Conservation (phyloP, 2,113 vertebrate species). For the Sebastes fasciatus region DNA sequence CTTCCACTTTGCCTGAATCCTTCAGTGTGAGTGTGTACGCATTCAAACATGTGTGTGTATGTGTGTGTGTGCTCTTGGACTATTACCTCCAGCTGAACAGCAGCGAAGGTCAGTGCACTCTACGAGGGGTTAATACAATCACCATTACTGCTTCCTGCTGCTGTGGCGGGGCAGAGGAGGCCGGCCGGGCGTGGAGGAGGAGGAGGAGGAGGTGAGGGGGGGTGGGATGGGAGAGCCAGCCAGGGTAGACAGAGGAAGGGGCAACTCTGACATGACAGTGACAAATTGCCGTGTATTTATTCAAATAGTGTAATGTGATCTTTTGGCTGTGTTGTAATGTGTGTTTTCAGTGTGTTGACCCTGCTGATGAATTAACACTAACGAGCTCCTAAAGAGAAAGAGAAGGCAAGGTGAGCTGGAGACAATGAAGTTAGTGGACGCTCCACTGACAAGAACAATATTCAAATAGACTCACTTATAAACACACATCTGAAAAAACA, state of each 20-base stretch:
- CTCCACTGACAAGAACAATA: conserved; percentile 12
- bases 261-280: conserved; percentile 92
- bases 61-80: conserved; percentile 64
- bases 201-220: neutral
- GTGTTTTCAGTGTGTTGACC: conserved; percentile 90
- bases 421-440: conserved; percentile 39
- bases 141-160: conserved; percentile 90
- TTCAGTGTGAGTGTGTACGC: neutral
- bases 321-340: conserved; percentile 90
- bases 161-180: conserved; percentile 72
- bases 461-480: neutral
- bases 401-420: conserved; percentile 45
- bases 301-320: conserved; percentile 96
- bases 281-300: conserved; percentile 98
- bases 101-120: conserved; percentile 83
- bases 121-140: conserved; percentile 91
- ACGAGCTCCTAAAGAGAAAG: conserved; percentile 80
- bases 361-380: conserved; percentile 90
- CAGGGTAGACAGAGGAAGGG: conserved; percentile 82
- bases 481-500: neutral
- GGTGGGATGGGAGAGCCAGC: conserved; percentile 56
- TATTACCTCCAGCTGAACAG: conserved; percentile 84
- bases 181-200: conserved; percentile 5
- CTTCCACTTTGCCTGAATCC: neutral
- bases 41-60: neutral